These are phyloP conservation scores for Alaudala cheleensis DNA, from an alignment of 2,113 vertebrate species.

Conservation along the genomic window DNA sequence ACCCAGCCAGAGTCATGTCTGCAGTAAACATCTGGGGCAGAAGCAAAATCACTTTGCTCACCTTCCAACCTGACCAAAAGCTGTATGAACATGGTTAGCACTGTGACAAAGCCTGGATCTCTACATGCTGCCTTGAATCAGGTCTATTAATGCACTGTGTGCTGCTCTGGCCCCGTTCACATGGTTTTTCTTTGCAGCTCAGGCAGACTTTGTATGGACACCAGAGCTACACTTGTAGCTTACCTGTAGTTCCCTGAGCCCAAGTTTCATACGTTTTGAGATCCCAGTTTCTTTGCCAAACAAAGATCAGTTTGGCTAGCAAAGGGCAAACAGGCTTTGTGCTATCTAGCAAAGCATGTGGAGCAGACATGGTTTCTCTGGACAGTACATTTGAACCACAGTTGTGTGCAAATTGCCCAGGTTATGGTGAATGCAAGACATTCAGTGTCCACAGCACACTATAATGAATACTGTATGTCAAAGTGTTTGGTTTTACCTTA, in stretches of 20 bases:
- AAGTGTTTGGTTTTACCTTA: not conserved
- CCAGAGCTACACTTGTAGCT: not conserved
- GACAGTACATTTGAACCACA: not conserved
- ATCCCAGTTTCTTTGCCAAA: not conserved
- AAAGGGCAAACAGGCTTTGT: not conserved
- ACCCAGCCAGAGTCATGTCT: not conserved
- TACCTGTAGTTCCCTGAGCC: not conserved
- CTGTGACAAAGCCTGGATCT: slow-evolving; percentile 39
- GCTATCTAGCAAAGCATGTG: not conserved
- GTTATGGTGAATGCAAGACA: not conserved
- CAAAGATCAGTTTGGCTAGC: not conserved
- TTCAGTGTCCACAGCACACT: not conserved
- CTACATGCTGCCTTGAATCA: not conserved
- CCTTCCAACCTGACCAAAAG: slow-evolving; percentile 14
- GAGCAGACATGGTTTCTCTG: not conserved
- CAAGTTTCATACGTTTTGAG: not conserved
- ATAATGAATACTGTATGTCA: not conserved
- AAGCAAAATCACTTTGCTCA: not conserved
- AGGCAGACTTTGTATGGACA: not conserved
- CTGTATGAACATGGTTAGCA: slow-evolving; percentile 6
- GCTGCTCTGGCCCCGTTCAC: not conserved
- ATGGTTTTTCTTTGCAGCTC: not conserved
- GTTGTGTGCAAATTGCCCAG: not conserved
- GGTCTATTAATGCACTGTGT: not conserved
- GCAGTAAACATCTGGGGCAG: not conserved